Conservation (phyloP, 1,140 invertebrate genomes). For the Hylyphantes graminicola region DNA sequence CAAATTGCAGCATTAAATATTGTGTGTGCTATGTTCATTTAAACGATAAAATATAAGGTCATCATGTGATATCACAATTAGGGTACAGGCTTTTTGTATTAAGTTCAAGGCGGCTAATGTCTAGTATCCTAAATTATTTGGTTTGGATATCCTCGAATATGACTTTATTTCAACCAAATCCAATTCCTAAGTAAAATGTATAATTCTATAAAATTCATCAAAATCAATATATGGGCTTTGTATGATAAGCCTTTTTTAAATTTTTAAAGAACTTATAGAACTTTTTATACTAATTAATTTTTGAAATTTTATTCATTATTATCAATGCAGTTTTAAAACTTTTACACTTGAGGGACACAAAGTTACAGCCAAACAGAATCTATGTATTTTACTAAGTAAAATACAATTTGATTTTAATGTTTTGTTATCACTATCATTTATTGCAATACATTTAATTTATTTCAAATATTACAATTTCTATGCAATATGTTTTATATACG, state of each 20-base stretch:
- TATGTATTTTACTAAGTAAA: constrained; percentile 51
- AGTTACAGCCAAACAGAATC: constrained; percentile 6
- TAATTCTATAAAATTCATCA: neutral
- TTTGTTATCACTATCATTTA: neutral
- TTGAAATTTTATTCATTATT: constrained; percentile 1
- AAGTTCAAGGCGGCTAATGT: too few relatives aligned
- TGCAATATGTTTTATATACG: neutral
- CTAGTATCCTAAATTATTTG: too few relatives aligned
- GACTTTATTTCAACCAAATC: too few relatives aligned
- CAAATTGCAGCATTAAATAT: neutral
- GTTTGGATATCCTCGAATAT: too few relatives aligned
- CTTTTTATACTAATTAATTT: neutral
- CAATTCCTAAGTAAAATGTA: neutral
- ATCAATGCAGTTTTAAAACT: neutral
- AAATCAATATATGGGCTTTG: neutral
- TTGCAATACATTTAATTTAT: neutral
- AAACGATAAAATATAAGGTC: too few relatives aligned
- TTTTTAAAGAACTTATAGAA: neutral
- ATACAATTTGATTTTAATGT: constrained; percentile 44
- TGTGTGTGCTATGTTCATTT: neutral
- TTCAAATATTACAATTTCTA: neutral
- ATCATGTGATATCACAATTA: too few relatives aligned
- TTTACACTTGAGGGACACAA: neutral
- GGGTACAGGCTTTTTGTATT: too few relatives aligned
- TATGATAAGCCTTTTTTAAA: neutral